Percentiles rank a stretch among this genome's conserved stretches.
Evolutionary conservation across 2,888 invertebrate species (phyloP).

Genomic region (Nycteola revayana): DNA sequence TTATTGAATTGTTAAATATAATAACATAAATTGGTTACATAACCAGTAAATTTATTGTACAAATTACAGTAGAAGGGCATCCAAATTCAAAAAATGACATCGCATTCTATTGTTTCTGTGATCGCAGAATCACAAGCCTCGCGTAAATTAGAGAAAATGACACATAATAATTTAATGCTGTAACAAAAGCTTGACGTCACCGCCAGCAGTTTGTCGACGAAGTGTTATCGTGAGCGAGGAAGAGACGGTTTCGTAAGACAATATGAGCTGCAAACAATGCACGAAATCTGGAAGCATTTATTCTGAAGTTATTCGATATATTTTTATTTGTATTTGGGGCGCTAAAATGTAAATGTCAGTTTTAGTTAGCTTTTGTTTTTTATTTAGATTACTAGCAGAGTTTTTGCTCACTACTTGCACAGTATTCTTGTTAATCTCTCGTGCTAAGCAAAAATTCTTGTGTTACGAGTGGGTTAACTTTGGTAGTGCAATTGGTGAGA

Average conservation of each 20-base stretch:
- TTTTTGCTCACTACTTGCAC: too few species aligned
- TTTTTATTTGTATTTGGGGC: too few species aligned
- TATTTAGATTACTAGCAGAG: too few species aligned
- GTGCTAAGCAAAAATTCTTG: too few species aligned
- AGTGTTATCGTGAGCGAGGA: constrained; percentile 37
- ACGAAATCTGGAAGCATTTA: constrained; percentile 27
- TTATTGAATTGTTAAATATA: too few species aligned
- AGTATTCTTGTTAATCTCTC: too few species aligned
- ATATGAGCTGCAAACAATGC: constrained; percentile 40
- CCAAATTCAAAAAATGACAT: constrained; percentile 26
- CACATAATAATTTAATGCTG: constrained; percentile 29
- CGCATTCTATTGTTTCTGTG: constrained; percentile 29
- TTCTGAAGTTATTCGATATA: constrained; percentile 22
- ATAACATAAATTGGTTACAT: too few species aligned
- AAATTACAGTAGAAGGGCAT: too few species aligned
- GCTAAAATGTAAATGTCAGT: too few species aligned
- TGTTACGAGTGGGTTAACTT: too few species aligned
- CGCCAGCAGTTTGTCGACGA: constrained; percentile 19
- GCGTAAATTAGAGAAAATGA: constrained; percentile 23
- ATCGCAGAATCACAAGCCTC: constrained; percentile 14
- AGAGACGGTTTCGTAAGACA: constrained; percentile 39
- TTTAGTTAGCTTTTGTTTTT: too few species aligned
- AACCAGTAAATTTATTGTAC: constrained; percentile 12
- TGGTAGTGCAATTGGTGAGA: too few species aligned
- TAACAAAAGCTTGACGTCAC: constrained; percentile 28